These are phyloP conservation scores for Sinocyclocheilus rhinocerous DNA, from an alignment of 2,113 vertebrate genomes.

Conservation along the genomic window DNA sequence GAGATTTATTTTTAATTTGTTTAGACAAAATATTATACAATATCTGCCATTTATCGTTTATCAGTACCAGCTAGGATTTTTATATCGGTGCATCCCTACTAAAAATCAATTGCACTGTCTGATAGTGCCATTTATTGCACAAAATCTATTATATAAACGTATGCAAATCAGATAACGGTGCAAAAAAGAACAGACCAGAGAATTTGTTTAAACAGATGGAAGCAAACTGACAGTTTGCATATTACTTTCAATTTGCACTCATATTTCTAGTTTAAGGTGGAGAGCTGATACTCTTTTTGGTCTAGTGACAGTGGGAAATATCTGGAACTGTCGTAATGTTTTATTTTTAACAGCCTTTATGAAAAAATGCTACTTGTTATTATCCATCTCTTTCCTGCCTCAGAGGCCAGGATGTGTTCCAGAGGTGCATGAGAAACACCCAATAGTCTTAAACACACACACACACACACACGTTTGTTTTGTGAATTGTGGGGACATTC, in stretches of 20 bases:
- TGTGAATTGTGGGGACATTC: too few species aligned
- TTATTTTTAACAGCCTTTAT: constrained; percentile 3
- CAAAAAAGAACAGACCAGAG: neutral
- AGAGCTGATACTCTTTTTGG: neutral
- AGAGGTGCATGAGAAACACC: constrained; percentile 9
- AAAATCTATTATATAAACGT: neutral
- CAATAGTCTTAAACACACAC: neutral
- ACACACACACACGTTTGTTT: too few species aligned
- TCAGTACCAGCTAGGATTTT: neutral
- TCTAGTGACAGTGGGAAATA: neutral
- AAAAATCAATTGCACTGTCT: neutral
- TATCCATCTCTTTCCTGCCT: constrained; percentile 16
- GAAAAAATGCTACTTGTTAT: neutral
- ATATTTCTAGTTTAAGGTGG: neutral
- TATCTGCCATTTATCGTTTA: neutral
- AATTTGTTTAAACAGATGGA: neutral
- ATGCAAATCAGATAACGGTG: neutral
- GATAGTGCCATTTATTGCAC: neutral
- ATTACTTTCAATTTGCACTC: neutral
- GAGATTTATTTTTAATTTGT: neutral
- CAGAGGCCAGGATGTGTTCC: neutral
- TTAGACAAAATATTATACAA: neutral
- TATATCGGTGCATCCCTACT: neutral
- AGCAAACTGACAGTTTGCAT: neutral
- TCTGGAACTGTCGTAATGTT: neutral